Base-by-base conservation (phyloP, 2,113 vertebrate genomes). In the Phalacrocorax carbo region DNA sequence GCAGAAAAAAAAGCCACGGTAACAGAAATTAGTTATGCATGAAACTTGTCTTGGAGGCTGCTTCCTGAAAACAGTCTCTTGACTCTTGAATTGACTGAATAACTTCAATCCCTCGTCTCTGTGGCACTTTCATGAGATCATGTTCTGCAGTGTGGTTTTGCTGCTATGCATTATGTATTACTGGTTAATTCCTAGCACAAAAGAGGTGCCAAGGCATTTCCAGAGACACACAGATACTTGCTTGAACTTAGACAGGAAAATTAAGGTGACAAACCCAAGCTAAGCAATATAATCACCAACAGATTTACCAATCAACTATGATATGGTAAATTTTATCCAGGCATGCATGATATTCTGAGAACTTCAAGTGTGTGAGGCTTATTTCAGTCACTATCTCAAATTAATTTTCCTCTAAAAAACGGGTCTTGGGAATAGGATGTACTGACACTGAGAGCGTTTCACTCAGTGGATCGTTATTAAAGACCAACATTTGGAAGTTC, bases 121-220 rank as follows among this genome's bases (percentile, higher is more conserved):
- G 61, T 7, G 11, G 48, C 4, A 3, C 48, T 91, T 91, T 58
- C 58, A 57, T 54, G n/a, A 77, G 55, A 70, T 86, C 69, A 2
- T 76, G n/a, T 85, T 90, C 75, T 95, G 75, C 90, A 46, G 54
- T 85, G 62, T 86, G 75, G 54, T 62, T 96, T 93, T 90, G 44
- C 65, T 82, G 30, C 38, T 0, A 1, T 80, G 58, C 36, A 49
- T 79, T 86, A 54, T 29, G 40, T 58, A 51, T 68, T 80, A 70
- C 44, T 90, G 73, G 72, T 90, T 88, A 77, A 91, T 70, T 94
- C 78, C 65, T 82, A 65, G 23, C 57, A 66, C 54, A 77, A 61
- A 79, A 90, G 36, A 72, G 38, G 8, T 94, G 61, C 57, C 42
- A 82, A 86, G 17, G 70, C 3, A 36, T 79, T 87, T 95, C 30